Evolutionary conservation across 2,797 vertebrate species (phyloP).

Genomic region (Sebastes cheni): DNA sequence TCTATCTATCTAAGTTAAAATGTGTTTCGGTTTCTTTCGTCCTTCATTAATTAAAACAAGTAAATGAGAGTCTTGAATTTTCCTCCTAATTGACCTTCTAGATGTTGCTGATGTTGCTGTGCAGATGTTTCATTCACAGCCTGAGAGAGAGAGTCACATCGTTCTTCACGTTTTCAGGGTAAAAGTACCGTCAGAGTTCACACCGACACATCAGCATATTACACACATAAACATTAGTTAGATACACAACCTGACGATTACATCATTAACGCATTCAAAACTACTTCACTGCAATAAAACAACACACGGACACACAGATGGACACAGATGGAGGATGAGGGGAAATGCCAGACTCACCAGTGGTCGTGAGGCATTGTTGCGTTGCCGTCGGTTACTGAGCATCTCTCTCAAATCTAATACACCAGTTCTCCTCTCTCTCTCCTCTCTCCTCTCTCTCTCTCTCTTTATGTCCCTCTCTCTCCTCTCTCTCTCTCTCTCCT

Average conservation of each 20-base stretch:
- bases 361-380: constrained; percentile 58
- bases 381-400: constrained; percentile 64
- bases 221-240: not conserved
- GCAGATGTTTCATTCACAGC: not conserved
- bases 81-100: not conserved
- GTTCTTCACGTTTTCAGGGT: not conserved
- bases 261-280: not conserved
- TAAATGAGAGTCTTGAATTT: not conserved
- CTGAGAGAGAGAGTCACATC: too few relatives aligned
- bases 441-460: not conserved
- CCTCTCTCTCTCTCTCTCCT: not conserved
- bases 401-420: constrained; percentile 39
- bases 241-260: not conserved
- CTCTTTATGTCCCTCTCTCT: not conserved
- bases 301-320: not conserved
- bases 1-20: too few relatives aligned
- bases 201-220: not conserved
- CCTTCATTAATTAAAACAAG: not conserved
- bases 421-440: constrained; percentile 5
- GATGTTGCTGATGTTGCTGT: not conserved
- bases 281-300: too few relatives aligned
- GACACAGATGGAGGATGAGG: constrained; percentile 36
- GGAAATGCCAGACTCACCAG: constrained; percentile 64
- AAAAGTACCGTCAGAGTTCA: not conserved
- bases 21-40: too few relatives aligned